Evolutionary conservation across 1,140 invertebrate species (phyloP).

Genomic region (Drosophila oshimai): DNA sequence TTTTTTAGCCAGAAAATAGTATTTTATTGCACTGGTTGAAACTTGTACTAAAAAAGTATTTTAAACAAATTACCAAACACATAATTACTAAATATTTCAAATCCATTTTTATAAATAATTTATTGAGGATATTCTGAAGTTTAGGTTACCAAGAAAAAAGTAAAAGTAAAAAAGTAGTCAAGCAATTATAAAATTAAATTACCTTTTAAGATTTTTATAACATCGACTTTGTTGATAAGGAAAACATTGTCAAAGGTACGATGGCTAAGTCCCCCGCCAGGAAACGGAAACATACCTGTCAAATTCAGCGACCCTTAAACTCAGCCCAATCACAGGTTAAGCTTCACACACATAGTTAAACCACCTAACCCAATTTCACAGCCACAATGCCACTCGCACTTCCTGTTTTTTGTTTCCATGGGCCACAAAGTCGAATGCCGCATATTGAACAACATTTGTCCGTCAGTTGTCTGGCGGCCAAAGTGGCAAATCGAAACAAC

Average conservation of each 20-base stretch:
- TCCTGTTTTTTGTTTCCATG: constrained; percentile 41
- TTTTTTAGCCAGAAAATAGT: too few species aligned
- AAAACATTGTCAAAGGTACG: neutral
- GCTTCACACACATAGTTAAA: neutral
- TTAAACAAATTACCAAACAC: too few species aligned
- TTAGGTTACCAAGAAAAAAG: too few species aligned
- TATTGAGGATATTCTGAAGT: too few species aligned
- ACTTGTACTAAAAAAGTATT: too few species aligned
- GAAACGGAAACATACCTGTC: constrained; percentile 18
- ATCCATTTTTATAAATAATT: too few species aligned
- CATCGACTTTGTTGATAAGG: too few species aligned
- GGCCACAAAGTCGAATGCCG: constrained; percentile 49
- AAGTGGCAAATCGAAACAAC: constrained; percentile 27
- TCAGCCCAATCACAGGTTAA: neutral
- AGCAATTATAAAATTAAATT: too few species aligned
- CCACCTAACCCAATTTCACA: neutral
- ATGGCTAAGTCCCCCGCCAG: neutral
- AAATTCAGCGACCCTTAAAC: neutral
- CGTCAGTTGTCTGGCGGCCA: constrained; percentile 14
- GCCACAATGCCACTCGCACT: constrained; percentile 33
- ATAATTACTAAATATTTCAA: too few species aligned
- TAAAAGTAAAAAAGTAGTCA: too few species aligned
- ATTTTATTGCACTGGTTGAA: too few species aligned
- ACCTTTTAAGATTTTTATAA: too few species aligned
- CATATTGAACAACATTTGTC: constrained; percentile 54